A percentile compares a stretch with the other conserved stretches of the same genome.
Conservation (phyloP, 2,888 invertebrate species). For the Agrotis clavis region DNA sequence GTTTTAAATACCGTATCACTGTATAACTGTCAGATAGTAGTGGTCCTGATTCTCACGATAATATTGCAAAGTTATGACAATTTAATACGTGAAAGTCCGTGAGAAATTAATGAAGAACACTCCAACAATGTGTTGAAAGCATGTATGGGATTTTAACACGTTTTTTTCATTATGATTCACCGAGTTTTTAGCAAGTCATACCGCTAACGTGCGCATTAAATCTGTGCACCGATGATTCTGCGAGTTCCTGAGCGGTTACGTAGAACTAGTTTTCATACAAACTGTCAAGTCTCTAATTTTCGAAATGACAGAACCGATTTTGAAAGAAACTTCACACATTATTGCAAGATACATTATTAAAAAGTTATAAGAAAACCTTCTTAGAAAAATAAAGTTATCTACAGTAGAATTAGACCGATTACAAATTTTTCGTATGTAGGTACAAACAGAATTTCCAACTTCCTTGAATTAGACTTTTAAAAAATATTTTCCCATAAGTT, state of each 20-base stretch:
- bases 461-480: too few species aligned
- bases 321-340: too few species aligned
- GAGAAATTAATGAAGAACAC: conserved; percentile 52
- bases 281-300: too few species aligned
- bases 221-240: conserved; percentile 48
- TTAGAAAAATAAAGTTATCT: too few species aligned
- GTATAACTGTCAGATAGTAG: conserved; percentile 17
- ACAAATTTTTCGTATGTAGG: too few species aligned
- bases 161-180: conserved; percentile 34
- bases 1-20: conserved; percentile 30
- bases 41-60: conserved; percentile 58
- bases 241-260: conserved; percentile 31
- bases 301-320: too few species aligned
- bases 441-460: too few species aligned
- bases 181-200: conserved; percentile 55
- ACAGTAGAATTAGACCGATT: too few species aligned
- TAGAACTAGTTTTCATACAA: too few species aligned
- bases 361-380: too few species aligned
- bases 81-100: conserved; percentile 62
- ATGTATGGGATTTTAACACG: conserved; percentile 33
- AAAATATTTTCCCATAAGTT: too few species aligned
- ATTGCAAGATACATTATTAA: too few species aligned
- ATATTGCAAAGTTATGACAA: conserved; percentile 44
- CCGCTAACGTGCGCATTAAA: conserved; percentile 52
- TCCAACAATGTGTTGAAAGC: conserved; percentile 53